Percentiles rank a stretch among this genome's conserved stretches.
phyloP scores from a whole-genome alignment of 2,113 vertebrate genomes.

The Mustelus asterias region DNA sequence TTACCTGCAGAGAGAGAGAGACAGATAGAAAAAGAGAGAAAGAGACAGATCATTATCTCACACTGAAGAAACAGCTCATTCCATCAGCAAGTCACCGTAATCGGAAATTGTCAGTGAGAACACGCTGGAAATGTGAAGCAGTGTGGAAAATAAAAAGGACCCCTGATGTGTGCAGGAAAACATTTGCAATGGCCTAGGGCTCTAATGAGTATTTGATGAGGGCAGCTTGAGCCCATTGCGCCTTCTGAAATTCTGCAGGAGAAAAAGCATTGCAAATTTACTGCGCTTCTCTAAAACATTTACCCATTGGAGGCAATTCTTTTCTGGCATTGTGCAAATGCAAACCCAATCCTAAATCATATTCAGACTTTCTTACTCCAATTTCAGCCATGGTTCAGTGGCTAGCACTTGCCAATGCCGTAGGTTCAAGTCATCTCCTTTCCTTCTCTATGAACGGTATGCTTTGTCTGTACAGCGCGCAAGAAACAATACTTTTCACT shows the following conservation, averaged over 20 bases:
- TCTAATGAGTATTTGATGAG: neutral
- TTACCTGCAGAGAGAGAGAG: neutral
- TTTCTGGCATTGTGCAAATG: neutral
- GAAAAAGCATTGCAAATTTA: neutral
- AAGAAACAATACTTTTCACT: no score
- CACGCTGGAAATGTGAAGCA: neutral
- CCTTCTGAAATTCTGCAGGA: neutral
- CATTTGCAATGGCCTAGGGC: neutral
- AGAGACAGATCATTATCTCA: neutral
- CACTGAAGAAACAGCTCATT: neutral
- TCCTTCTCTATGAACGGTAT: no score
- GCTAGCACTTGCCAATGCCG: neutral
- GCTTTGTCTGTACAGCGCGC: no score
- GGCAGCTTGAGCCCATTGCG: neutral
- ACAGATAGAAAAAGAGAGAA: neutral
- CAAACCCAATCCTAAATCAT: neutral
- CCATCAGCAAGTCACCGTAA: neutral
- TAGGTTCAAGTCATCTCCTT: neutral
- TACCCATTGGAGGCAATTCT: neutral
- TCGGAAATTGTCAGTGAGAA: neutral
- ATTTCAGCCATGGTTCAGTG: neutral
- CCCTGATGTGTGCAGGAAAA: neutral
- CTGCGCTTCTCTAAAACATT: neutral
- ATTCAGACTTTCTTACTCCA: neutral
- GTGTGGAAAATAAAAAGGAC: neutral